Base-by-base conservation (phyloP, 2,113 vertebrate species). In the Pachypanchax playfairii region DNA sequence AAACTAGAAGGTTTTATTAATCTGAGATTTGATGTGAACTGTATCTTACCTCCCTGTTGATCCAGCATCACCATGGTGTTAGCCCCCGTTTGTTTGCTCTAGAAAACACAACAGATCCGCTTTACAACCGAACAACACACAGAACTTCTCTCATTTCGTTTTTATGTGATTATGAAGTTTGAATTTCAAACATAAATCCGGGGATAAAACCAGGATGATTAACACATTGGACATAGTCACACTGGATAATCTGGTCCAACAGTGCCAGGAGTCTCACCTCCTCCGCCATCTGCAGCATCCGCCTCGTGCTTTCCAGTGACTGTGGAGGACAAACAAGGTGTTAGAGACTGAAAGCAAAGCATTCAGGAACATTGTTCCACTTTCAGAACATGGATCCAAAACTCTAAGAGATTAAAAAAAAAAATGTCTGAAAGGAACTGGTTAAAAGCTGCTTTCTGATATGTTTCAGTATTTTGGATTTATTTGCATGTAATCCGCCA, bases 281-380 rank as follows among this genome's bases (percentile, higher is more conserved):
- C 73, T 96, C 91, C 22, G 95, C 94, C 93, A 98, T 64, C 79
- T 91, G 92, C 67, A 96, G 91, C 91, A 99, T 99, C 88, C 96
- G 91, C 56, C 97, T 92, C 51, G 97, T 99, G 85, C 97, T 98
- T 86, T 99, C 97, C 91, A 99, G 91, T 44, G 97, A 98, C 97
- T 99, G 89, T 20, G 65, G 69, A 63, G 56, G 41, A 15, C 22
- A 51, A 36, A 21, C 31, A 12, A 63, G 17, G 17, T 41, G 48
- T 50, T 2, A 31, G 17, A 15, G n/a, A n/a, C 26, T 18, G n/a
- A 21, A 18, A 14, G 29, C 39, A 13, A 28, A 29, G 31, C 4
- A 25, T 63, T 31, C n/a, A 35, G 29, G 9, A 56, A 55, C 38
- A 48, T 61, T 3, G 4, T 59, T 48, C n/a, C n/a, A 43, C 15